phyloP scores from a whole-genome alignment of 2,888 invertebrate species.

The Malacosoma neustria region DNA sequence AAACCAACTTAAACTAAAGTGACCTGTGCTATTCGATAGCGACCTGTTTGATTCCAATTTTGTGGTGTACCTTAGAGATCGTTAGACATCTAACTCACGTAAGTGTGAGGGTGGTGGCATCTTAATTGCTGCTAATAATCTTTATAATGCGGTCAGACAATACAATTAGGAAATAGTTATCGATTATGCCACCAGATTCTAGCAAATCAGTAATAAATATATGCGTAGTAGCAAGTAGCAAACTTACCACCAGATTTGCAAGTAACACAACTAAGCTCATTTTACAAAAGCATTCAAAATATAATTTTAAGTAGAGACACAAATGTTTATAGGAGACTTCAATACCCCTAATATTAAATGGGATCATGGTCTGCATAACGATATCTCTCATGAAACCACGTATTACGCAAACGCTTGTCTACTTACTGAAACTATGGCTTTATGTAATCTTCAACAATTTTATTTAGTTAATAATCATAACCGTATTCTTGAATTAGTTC shows the following conservation, averaged over 20 bases:
- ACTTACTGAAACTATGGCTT: neutral
- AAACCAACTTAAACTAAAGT: slow-evolving; percentile 8
- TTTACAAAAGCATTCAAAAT: neutral
- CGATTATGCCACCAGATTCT: too few species aligned
- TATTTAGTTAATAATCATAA: neutral
- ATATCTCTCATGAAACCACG: neutral
- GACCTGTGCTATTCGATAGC: slow-evolving; percentile 7
- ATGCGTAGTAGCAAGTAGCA: neutral
- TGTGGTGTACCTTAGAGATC: slow-evolving; percentile 7
- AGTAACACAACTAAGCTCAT: neutral
- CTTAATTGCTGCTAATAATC: neutral
- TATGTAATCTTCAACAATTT: neutral
- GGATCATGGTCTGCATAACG: neutral
- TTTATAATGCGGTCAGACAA: neutral
- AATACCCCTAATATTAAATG: neutral
- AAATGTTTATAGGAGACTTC: neutral
- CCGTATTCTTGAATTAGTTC: neutral
- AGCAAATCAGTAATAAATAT: too few species aligned
- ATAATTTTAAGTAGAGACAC: neutral
- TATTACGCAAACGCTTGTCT: neutral
- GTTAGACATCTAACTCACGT: neutral
- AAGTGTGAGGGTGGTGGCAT: neutral
- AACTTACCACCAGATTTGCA: neutral
- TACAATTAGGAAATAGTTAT: neutral
- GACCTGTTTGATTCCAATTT: slow-evolving; percentile 9